Evolutionary conservation across 2,888 invertebrate genomes (phyloP).

Genomic region (Erannis defoliaria): DNA sequence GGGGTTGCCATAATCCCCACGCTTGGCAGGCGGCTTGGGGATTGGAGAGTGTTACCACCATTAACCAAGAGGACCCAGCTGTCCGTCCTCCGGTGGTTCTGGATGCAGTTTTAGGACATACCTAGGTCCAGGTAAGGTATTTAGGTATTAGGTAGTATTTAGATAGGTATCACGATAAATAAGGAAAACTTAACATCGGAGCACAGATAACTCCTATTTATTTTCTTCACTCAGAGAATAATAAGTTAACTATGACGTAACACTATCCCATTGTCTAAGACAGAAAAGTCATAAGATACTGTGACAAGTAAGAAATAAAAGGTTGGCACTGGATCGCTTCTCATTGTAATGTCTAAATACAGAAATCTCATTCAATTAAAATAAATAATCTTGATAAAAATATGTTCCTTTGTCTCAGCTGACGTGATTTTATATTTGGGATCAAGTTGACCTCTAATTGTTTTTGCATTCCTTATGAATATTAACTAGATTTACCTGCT

Average conservation of each 20-base stretch:
- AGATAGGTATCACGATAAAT: neutral
- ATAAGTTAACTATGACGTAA: neutral
- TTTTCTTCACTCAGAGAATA: neutral
- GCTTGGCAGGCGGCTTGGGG: no score
- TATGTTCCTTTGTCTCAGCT: slow-evolving; percentile 21
- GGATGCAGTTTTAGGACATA: no score
- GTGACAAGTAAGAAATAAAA: neutral
- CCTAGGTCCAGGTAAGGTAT: no score
- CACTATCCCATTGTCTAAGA: slow-evolving; percentile 9
- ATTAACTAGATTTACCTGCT: slow-evolving; percentile 44
- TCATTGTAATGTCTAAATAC: slow-evolving; percentile 6
- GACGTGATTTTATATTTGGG: slow-evolving; percentile 38
- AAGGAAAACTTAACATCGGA: neutral
- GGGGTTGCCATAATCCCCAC: no score
- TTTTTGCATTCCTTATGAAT: slow-evolving; percentile 46
- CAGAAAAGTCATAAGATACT: neutral
- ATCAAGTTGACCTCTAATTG: slow-evolving; percentile 41
- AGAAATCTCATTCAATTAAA: slow-evolving; percentile 12
- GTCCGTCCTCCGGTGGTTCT: no score
- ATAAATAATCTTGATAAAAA: slow-evolving; percentile 6
- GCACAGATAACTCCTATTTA: neutral
- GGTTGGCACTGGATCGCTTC: neutral
- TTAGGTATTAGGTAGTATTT: no score
- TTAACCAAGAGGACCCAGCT: no score
- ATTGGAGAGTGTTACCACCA: no score